Percentiles rank a stretch among this genome's conserved stretches.
These are phyloP conservation scores for Mormyrus iriodes DNA, from an alignment of 2,113 vertebrate genomes.

Conservation along the genomic window DNA sequence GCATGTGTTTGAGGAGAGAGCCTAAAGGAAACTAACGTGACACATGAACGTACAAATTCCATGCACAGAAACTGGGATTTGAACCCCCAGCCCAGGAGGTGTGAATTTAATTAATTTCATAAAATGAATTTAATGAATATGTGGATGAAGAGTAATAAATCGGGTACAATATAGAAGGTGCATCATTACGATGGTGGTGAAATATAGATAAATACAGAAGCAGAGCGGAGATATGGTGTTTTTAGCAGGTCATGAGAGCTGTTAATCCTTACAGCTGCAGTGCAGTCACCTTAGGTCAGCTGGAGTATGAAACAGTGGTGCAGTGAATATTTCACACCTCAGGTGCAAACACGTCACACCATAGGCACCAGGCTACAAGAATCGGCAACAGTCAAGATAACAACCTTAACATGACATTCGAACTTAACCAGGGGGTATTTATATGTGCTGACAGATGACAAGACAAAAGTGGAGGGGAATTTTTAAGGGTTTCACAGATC, in stretches of 20 bases:
- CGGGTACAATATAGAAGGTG: background rate
- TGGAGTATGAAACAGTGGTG: conserved; percentile 26
- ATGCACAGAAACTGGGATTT: background rate
- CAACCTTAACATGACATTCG: conserved; percentile 25
- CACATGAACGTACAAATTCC: background rate
- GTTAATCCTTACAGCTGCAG: conserved; percentile 26
- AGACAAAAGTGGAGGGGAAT: background rate
- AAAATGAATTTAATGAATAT: background rate
- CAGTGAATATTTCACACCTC: conserved; percentile 25
- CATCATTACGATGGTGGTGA: too few species aligned
- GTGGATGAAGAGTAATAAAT: background rate
- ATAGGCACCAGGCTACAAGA: conserved; percentile 30
- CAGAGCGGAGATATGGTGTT: background rate
- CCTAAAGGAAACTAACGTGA: background rate
- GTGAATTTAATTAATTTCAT: background rate
- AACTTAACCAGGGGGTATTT: conserved; percentile 27
- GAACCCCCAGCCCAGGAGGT: background rate
- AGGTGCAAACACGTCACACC: conserved; percentile 6
- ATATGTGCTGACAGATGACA: conserved; percentile 23
- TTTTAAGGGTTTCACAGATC: background rate
- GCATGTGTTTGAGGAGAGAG: background rate
- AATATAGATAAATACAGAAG: background rate
- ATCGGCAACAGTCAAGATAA: conserved; percentile 21
- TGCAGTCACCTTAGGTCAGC: conserved; percentile 14
- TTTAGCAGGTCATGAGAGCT: background rate